Evolutionary conservation across 1,140 invertebrate species (phyloP), one percentile per base, ranked within the genome.

Genomic region (Drosophila teissieri): DNA sequence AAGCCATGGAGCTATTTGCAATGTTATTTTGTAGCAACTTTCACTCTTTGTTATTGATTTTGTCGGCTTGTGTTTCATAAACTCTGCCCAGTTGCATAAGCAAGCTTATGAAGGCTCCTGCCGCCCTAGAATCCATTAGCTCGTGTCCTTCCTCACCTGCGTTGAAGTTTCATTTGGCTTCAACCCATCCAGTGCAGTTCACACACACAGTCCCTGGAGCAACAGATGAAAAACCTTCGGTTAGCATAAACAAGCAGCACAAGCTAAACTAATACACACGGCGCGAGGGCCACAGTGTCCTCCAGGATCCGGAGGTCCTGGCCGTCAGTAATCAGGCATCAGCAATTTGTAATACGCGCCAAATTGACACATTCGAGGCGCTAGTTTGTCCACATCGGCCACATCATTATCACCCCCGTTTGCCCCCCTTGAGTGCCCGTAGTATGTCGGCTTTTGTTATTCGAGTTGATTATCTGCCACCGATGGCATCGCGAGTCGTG

Each of bases 271-370:
- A 55, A 11, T 42, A 44, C 31, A 31, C 22, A 15, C 58, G 17
- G 31, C 7, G n/a, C 6, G 31, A 39, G 14, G 37, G 17, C 12
- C 22, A 51, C 48, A 31, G 6, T 69, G 67, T 39, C 72, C 70
- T 74, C 72, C 51, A 73, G 51, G 31, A 75, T 67, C 61, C 34
- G 39, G 44, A 68, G 73, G 73, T 67, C 73, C 56, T 56, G 44
- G 7, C 68, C 54, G 61, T 65, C 70, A 74, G 68, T 65, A 80
- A 56, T 40, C 63, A 62, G 55, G 45, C 69, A 78, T 58, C 63
- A 86, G 70, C 79, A 69, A 73, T 82, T 83, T 83, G 79, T 88
- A 70, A 69, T 77, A 53, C 65, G 17, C 51, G 24, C 51, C 52
- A 44, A 73, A 89, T 79, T 83, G 72, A 45, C 67, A 79, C 53